A percentile compares a stretch with the other conserved stretches of the same genome.
These are phyloP conservation scores for Plusia festucae DNA, from an alignment of 2,888 invertebrate species.

Conservation along the genomic window DNA sequence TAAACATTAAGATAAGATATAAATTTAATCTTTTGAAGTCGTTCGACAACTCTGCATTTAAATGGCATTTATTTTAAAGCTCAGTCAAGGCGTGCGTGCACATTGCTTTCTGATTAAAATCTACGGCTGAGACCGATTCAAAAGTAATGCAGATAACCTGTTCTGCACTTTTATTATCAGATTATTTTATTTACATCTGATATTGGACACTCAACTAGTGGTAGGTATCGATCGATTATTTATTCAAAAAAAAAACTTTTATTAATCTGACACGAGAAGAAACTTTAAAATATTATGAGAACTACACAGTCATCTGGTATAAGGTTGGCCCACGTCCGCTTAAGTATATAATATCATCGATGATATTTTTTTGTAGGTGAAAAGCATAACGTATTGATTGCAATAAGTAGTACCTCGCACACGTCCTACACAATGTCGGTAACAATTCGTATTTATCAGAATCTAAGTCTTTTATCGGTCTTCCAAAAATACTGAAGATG, in stretches of 20 bases:
- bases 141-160: constrained; percentile 6
- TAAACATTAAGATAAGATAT: neutral
- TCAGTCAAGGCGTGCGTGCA: constrained; percentile 7
- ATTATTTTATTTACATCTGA: neutral
- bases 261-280: constrained; percentile 24
- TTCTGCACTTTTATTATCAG: constrained; percentile 2
- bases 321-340: no score
- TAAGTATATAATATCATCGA: no score
- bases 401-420: no score
- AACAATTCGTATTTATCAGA: no score
- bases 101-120: constrained; percentile 2
- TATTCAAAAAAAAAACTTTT: no score
- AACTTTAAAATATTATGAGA: no score
- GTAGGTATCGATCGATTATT: neutral
- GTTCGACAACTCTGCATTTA: constrained; percentile 3
- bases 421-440: no score
- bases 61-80: neutral
- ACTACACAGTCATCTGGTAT: no score
- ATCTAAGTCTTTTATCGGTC: no score
- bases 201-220: neutral
- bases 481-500: no score
- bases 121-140: neutral
- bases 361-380: no score
- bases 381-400: no score
- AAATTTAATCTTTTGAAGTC: neutral